Percentiles rank a stretch among this genome's conserved stretches.
phyloP scores from a whole-genome alignment of 2,888 invertebrate species.

The Drosophila peninsularis region DNA sequence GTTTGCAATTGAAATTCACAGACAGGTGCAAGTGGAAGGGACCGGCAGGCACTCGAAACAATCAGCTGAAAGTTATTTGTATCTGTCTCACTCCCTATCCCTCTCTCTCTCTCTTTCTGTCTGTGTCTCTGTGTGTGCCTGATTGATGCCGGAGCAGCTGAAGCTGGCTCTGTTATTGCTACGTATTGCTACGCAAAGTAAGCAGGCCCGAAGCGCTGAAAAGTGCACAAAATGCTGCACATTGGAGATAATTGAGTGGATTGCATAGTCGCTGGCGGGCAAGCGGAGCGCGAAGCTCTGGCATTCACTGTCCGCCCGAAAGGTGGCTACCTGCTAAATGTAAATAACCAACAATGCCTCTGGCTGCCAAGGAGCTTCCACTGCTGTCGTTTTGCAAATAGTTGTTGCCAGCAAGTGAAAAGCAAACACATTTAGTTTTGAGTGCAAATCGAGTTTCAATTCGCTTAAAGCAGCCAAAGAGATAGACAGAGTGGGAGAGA shows the following conservation, averaged over 20 bases:
- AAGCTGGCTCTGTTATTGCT: conserved; percentile 32
- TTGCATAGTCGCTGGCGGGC: conserved; percentile 38
- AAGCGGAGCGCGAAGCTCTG: conserved; percentile 6
- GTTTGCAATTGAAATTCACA: conserved; percentile 59
- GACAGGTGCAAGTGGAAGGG: conserved; percentile 12
- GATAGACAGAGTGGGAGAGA: background rate
- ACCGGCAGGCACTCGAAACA: conserved; percentile 47
- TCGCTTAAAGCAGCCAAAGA: conserved; percentile 57
- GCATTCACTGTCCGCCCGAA: background rate
- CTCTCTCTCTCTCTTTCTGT: background rate
- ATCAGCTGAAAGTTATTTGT: conserved; percentile 52
- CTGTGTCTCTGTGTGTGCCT: background rate
- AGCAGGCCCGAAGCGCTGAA: conserved; percentile 36
- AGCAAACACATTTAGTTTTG: conserved; percentile 74
- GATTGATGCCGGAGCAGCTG: conserved; percentile 50
- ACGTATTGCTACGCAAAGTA: conserved; percentile 26
- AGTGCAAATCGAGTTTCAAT: conserved; percentile 78
- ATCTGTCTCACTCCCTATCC: conserved; percentile 7
- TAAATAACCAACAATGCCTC: conserved; percentile 65
- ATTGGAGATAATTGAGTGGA: conserved; percentile 62
- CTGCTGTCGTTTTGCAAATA: conserved; percentile 59
- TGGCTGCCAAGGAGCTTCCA: conserved; percentile 38
- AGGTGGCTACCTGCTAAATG: conserved; percentile 42
- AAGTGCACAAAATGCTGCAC: conserved; percentile 66
- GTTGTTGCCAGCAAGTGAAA: conserved; percentile 70